Evolutionary conservation across 2,888 invertebrate genomes (phyloP), one percentile per base, ranked within the genome.

Genomic region (Rotaria magnacalcarata): DNA sequence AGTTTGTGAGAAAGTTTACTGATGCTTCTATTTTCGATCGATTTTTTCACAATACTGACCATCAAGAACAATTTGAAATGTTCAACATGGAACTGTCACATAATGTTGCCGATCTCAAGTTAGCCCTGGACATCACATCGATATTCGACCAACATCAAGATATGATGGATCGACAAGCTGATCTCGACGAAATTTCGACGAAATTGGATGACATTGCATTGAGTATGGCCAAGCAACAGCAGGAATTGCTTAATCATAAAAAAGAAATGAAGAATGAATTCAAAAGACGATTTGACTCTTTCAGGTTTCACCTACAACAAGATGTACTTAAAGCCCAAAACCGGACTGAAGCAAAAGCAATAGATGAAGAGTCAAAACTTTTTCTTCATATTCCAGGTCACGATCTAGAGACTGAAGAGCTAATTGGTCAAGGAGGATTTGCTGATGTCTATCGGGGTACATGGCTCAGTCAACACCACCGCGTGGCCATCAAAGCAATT

Each of bases 301-400:
- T 80, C 19, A 80, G 43, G 16, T 80, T 24, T 80, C 41, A 47
- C n/a, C 80, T 80, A n/a, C 47, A 14, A 10, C 43, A 80, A 80
- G 80, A 80, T 80, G n/a, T 80, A 4, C 43, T 80, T 0, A 80
- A 80, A 11, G 80, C 80, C 34, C 24, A 80, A 11, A 43, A n/a
- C 1, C 24, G 2, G 24, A 8, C n/a, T 3, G 80, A 80, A 80
- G 80, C 80, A 47, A 80, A 47, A 43, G n/a, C 24, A 47, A 80
- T 80, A 8, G 80, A 80, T 8, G 80, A 80, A n/a, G 80, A 80
- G 24, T 43, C 47, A 8, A 43, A 47, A 47, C 43, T 80, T 21
- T 80, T 80, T n/a, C 80, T 43, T 19, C 80, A 80, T n/a, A 80
- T 80, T 47, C 80, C 80, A n/a, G 41, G 34, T 80, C 47, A 80